phyloP scores from a whole-genome alignment of 2,888 invertebrate genomes.

The Lepas anatifera region DNA sequence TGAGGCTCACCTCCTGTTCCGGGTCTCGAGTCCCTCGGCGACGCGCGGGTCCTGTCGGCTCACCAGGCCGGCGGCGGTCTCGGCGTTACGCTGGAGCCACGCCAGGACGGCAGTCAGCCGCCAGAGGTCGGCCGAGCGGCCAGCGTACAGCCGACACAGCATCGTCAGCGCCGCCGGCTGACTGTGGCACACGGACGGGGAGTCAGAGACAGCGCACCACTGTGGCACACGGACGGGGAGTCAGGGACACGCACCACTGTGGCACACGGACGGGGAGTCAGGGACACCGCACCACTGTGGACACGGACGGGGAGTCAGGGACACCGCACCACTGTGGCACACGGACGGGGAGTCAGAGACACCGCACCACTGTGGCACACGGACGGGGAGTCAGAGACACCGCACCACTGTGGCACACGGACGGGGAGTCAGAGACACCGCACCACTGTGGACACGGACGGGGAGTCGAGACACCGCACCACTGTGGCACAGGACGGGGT shows the following conservation, averaged over 20 bases:
- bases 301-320: too few relatives aligned
- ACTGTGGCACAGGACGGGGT: too few relatives aligned
- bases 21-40: not conserved
- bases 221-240: not conserved
- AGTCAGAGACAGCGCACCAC: not conserved
- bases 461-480: too few relatives aligned
- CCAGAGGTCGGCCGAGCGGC: conserved; percentile 62
- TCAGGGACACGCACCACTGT: not conserved
- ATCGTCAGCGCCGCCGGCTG: conserved; percentile 11
- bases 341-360: too few relatives aligned
- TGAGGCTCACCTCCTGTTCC: not conserved
- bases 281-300: too few relatives aligned
- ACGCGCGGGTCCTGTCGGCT: not conserved
- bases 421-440: too few relatives aligned
- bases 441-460: too few relatives aligned
- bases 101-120: conserved; percentile 46
- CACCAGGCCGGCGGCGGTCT: not conserved
- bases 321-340: too few relatives aligned
- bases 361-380: too few relatives aligned
- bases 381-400: too few relatives aligned
- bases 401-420: too few relatives aligned
- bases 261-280: not conserved
- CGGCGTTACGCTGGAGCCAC: not conserved
- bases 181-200: not conserved
- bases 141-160: conserved; percentile 47